Evolutionary conservation across 2,888 invertebrate genomes (phyloP).

Genomic region (Brachypterus glaber): DNA sequence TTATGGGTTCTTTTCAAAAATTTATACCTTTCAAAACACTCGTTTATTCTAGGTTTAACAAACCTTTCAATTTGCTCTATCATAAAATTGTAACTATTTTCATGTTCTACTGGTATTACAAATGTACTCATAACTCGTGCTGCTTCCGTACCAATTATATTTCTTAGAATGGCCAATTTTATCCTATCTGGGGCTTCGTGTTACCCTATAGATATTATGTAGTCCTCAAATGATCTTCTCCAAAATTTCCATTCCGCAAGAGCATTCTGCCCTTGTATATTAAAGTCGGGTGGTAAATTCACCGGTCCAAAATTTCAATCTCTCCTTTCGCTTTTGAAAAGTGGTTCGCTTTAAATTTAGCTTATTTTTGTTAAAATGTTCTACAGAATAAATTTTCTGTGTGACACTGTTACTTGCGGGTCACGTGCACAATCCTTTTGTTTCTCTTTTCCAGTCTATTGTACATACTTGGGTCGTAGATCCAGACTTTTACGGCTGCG

Average conservation of each 20-base stretch:
- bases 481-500: too few relatives aligned
- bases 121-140: neutral
- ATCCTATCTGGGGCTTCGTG: conserved; percentile 10
- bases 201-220: conserved; percentile 20
- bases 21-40: conserved; percentile 22
- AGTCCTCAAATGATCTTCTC: conserved; percentile 20
- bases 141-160: neutral
- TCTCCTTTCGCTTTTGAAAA: too few relatives aligned
- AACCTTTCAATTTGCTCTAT: conserved; percentile 3
- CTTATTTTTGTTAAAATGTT: too few relatives aligned
- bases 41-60: conserved; percentile 19
- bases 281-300: too few relatives aligned
- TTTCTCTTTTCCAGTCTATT: too few relatives aligned
- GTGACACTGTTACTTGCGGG: too few relatives aligned
- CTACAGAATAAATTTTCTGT: too few relatives aligned
- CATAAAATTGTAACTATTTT: neutral
- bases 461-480: too few relatives aligned
- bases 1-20: conserved; percentile 20
- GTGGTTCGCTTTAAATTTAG: too few relatives aligned
- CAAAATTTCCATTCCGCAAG: conserved; percentile 23
- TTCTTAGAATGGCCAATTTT: neutral
- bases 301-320: too few relatives aligned
- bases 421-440: too few relatives aligned
- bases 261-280: conserved; percentile 21
- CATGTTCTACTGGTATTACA: neutral